Conservation (phyloP, 2,888 invertebrate species). For the Agrypnus murinus region DNA sequence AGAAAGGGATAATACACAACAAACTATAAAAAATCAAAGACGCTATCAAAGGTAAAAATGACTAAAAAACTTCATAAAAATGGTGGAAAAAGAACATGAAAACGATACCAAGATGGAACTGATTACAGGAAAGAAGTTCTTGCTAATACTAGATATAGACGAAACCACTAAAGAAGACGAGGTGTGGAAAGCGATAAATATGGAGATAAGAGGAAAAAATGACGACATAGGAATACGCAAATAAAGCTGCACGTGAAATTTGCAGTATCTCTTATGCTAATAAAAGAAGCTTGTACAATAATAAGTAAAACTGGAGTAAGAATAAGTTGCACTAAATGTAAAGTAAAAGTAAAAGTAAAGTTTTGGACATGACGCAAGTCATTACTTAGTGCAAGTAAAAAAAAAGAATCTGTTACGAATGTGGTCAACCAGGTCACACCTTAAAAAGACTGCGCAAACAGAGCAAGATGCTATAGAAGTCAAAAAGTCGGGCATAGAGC, state of each 20-base stretch:
- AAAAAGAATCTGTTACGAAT: constrained; percentile 8
- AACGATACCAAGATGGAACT: neutral
- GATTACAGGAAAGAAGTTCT: neutral
- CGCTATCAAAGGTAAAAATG: no score
- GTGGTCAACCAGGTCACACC: neutral
- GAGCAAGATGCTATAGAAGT: constrained; percentile 12
- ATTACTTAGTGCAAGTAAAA: neutral
- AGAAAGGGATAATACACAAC: no score
- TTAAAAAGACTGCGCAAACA: neutral
- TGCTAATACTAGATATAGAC: constrained; percentile 7
- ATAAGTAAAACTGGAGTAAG: neutral
- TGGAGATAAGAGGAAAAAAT: neutral
- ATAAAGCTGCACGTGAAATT: constrained; percentile 2
- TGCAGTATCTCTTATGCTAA: neutral
- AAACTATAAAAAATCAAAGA: no score
- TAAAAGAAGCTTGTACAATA: constrained; percentile 3
- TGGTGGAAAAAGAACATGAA: neutral
- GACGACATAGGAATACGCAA: neutral
- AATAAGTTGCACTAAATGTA: constrained; percentile 3
- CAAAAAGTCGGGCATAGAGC: constrained; percentile 6
- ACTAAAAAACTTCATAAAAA: neutral
- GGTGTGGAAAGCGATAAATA: constrained; percentile 2
- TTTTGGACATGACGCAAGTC: constrained; percentile 12
- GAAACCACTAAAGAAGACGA: neutral
- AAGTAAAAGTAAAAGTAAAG: neutral